These are phyloP conservation scores for Epinephelus malabaricus DNA, from an alignment of 2,797 vertebrate species.

Conservation along the genomic window DNA sequence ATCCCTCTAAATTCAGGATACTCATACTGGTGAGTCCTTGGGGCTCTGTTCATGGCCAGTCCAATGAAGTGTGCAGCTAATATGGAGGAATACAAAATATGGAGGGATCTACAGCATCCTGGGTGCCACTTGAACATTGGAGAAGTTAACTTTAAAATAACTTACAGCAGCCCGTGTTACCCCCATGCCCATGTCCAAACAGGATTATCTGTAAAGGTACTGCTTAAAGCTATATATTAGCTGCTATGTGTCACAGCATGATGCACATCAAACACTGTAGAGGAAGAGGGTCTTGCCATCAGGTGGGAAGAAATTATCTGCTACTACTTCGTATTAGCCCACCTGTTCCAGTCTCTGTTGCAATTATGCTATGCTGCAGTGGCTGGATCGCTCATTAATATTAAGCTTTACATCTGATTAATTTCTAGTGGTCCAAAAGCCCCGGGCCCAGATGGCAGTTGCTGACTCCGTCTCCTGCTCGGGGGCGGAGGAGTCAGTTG, in stretches of 20 bases:
- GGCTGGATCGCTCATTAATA: conserved; percentile 56
- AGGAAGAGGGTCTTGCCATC: conserved; percentile 20
- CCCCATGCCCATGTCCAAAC: conserved; percentile 7
- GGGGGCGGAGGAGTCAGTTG: conserved; percentile 33
- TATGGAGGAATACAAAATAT: background rate
- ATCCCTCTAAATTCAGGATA: conserved; percentile 33
- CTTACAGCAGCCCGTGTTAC: conserved; percentile 29
- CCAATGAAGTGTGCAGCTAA: conserved; percentile 18
- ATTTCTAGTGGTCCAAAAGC: conserved; percentile 63
- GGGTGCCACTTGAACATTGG: conserved; percentile 6
- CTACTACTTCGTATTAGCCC: conserved; percentile 9
- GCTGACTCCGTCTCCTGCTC: conserved; percentile 41
- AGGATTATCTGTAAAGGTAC: conserved; percentile 28
- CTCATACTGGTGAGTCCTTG: conserved; percentile 28
- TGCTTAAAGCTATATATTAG: conserved; percentile 34
- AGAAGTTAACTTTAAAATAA: conserved; percentile 26
- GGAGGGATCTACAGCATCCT: conserved; percentile 13
- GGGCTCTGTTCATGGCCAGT: conserved; percentile 21
- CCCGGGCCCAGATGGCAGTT: conserved; percentile 55
- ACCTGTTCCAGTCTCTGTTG: conserved; percentile 32
- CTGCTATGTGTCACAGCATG: conserved; percentile 14
- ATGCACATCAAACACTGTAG: conserved; percentile 32
- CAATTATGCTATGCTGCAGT: conserved; percentile 20
- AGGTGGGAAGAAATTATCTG: conserved; percentile 32
- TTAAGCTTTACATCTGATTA: conserved; percentile 57